A percentile compares a stretch with the other conserved stretches of the same genome.
Conservation (phyloP, 2,888 invertebrate species). For the Torymus texanus region DNA sequence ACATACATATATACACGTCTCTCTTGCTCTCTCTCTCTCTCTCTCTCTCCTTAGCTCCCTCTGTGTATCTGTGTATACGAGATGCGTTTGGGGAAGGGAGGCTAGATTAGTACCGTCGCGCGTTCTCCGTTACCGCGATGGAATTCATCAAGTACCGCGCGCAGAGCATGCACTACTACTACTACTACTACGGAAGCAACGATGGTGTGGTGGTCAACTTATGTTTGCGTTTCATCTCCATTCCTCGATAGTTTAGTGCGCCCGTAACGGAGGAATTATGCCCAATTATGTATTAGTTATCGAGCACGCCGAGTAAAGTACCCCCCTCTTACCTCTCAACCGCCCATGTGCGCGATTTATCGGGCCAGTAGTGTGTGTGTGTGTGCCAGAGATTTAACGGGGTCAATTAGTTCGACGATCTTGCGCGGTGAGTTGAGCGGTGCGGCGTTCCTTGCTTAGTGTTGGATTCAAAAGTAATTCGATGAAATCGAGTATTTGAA, state of each 20-base stretch:
- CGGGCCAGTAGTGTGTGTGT: too few species aligned
- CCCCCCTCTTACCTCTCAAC: too few species aligned
- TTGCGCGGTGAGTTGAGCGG: too few species aligned
- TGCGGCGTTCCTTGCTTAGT: too few species aligned
- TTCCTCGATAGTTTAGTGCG: constrained; percentile 36
- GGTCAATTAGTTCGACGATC: constrained; percentile 1
- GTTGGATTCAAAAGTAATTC: too few species aligned
- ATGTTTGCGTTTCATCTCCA: constrained; percentile 44
- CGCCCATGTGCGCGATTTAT: too few species aligned
- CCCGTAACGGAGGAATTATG: constrained; percentile 18
- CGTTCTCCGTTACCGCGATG: background rate
- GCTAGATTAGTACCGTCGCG: constrained; percentile 6
- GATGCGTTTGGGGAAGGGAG: background rate
- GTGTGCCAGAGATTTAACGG: background rate
- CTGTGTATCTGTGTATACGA: background rate
- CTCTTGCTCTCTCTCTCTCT: too few species aligned
- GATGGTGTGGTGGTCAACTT: background rate
- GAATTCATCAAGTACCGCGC: constrained; percentile 21
- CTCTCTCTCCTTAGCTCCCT: too few species aligned
- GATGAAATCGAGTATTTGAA: too few species aligned
- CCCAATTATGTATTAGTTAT: constrained; percentile 41
- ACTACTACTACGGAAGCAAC: background rate
- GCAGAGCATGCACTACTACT: background rate
- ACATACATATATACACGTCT: too few species aligned
- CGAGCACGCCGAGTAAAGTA: background rate